Percentiles rank a stretch among this genome's conserved stretches.
phyloP scores from a whole-genome alignment of 2,797 vertebrate species.

The Spinus pinus region DNA sequence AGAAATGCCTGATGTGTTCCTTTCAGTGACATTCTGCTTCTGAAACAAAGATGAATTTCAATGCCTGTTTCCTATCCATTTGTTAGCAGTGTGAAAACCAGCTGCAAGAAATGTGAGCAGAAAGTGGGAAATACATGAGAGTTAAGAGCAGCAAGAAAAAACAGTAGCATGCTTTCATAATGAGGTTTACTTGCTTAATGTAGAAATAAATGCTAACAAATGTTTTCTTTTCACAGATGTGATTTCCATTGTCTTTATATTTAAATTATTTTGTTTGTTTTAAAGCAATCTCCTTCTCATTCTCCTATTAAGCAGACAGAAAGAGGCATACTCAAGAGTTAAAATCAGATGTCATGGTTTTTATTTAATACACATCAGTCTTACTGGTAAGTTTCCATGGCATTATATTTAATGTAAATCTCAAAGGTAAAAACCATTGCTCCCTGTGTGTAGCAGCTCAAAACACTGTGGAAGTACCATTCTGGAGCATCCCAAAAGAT shows the following conservation, averaged over 20 bases:
- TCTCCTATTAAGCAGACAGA: not conserved
- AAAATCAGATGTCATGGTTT: not conserved
- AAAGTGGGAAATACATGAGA: not conserved
- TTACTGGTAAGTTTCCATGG: not conserved
- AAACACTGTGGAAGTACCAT: not conserved
- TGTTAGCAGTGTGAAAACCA: not conserved
- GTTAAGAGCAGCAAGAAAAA: not conserved
- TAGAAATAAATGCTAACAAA: not conserved
- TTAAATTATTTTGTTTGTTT: not conserved
- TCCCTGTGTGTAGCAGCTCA: not conserved
- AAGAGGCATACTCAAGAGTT: not conserved
- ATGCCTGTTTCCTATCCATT: not conserved
- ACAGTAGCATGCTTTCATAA: not conserved
- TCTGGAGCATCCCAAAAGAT: not conserved
- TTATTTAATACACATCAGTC: not conserved
- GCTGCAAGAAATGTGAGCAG: not conserved
- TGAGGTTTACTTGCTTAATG: not conserved
- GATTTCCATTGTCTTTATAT: not conserved
- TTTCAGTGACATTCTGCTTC: not conserved
- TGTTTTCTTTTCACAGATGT: not conserved
- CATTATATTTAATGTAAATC: not conserved
- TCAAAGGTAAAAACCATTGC: not conserved
- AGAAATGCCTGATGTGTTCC: not conserved
- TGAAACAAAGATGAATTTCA: not conserved
- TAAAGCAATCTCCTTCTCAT: not conserved